Conservation (phyloP, 2,797 vertebrate species). For the Ambastaia sidthimunki region DNA sequence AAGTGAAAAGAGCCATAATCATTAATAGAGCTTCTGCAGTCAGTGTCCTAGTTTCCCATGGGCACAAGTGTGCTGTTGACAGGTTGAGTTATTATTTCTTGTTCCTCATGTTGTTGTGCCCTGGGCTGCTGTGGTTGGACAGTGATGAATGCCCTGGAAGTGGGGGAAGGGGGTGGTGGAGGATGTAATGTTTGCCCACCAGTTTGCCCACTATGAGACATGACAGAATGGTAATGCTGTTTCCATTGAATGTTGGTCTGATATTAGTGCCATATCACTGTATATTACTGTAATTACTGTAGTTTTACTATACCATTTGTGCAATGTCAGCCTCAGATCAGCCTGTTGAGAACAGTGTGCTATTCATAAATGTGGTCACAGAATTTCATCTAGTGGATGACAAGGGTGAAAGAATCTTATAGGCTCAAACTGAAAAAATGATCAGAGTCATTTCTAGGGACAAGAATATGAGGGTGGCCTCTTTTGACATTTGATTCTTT, state of each 20-base stretch:
- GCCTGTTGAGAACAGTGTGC: too few species aligned
- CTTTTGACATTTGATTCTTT: too few species aligned
- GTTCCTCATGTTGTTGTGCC: conserved; percentile 22
- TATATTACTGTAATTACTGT: neutral
- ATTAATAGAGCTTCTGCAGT: conserved; percentile 16
- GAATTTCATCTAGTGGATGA: too few species aligned
- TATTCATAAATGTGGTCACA: too few species aligned
- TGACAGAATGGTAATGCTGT: neutral
- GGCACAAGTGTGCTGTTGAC: conserved; percentile 31
- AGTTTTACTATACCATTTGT: neutral
- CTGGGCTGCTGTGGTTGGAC: conserved; percentile 18
- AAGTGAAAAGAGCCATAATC: conserved; percentile 28
- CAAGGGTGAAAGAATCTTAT: too few species aligned
- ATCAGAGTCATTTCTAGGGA: too few species aligned
- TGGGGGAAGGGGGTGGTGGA: neutral
- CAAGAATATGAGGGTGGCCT: too few species aligned
- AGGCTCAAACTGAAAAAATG: too few species aligned
- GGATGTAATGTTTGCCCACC: conserved; percentile 11
- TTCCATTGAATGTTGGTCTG: neutral
- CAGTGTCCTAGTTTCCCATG: conserved; percentile 16
- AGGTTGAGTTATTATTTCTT: conserved; percentile 33
- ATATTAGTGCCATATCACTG: conserved; percentile 23
- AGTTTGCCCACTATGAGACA: conserved; percentile 8
- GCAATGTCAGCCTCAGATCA: too few species aligned
- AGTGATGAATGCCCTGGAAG: neutral